Conservation (phyloP, 1,140 invertebrate species). For the Brachionus sp. region DNA sequence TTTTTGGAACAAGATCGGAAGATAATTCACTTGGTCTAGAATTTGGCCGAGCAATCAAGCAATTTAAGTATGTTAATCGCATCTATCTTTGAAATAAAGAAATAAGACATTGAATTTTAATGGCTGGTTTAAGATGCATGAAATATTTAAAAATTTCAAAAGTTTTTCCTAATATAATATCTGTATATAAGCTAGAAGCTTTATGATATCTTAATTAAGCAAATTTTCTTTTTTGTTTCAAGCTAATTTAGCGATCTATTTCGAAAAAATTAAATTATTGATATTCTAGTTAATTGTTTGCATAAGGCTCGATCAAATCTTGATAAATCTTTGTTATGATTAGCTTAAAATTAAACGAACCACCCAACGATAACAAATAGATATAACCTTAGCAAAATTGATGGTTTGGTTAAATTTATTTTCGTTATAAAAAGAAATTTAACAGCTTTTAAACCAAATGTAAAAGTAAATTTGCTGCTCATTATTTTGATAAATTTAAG, state of each 20-base stretch:
- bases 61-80: neutral
- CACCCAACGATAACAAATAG: neutral
- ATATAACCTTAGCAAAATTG: neutral
- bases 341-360: neutral
- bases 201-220: neutral
- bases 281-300: constrained; percentile 4
- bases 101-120: neutral
- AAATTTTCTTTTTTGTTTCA: neutral
- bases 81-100: neutral
- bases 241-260: neutral
- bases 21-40: neutral
- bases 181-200: neutral
- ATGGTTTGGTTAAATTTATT: neutral
- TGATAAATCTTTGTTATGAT: neutral
- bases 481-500: neutral
- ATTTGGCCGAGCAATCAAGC: neutral
- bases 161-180: neutral
- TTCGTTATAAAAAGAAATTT: neutral
- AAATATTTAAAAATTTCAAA: neutral
- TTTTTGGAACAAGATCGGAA: neutral
- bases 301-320: constrained; percentile 5
- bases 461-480: neutral
- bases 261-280: constrained; percentile 4
- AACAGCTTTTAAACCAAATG: neutral
- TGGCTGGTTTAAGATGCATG: neutral